phyloP scores from a whole-genome alignment of 35 echinoderm and acorn worm genomes.

The Antedon bifida region DNA sequence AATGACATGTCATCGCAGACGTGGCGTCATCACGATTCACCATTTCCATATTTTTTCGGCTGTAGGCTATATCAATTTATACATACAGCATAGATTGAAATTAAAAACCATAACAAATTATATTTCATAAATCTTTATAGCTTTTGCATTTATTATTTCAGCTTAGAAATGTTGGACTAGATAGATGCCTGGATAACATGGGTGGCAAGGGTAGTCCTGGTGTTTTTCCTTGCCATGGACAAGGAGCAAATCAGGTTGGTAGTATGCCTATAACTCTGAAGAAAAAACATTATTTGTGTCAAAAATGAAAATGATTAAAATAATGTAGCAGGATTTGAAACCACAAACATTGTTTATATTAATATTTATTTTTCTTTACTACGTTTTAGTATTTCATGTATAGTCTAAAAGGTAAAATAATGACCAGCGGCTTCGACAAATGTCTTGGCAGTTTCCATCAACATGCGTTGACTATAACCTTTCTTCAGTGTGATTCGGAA shows the following conservation, averaged over 20 bases:
- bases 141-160: neutral
- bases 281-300: neutral
- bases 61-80: too few relatives aligned
- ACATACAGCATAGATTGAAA: neutral
- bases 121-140: neutral
- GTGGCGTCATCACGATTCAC: too few relatives aligned
- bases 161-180: constrained; percentile 11
- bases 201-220: neutral
- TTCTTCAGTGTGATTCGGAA: neutral
- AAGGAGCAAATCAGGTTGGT: constrained; percentile 34
- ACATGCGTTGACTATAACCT: neutral
- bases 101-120: neutral
- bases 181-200: constrained; percentile 26
- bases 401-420: too few relatives aligned
- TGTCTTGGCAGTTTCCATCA: neutral
- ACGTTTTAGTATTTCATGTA: too few relatives aligned
- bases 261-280: neutral
- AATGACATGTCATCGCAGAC: too few relatives aligned
- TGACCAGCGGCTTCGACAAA: neutral
- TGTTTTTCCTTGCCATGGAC: constrained; percentile 28
- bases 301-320: too few relatives aligned
- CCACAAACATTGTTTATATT: too few relatives aligned
- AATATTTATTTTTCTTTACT: too few relatives aligned
- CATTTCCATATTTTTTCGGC: too few relatives aligned
- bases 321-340: neutral